Base-by-base conservation (phyloP, 2,113 vertebrate species). In the Podocnemis expansa region DNA sequence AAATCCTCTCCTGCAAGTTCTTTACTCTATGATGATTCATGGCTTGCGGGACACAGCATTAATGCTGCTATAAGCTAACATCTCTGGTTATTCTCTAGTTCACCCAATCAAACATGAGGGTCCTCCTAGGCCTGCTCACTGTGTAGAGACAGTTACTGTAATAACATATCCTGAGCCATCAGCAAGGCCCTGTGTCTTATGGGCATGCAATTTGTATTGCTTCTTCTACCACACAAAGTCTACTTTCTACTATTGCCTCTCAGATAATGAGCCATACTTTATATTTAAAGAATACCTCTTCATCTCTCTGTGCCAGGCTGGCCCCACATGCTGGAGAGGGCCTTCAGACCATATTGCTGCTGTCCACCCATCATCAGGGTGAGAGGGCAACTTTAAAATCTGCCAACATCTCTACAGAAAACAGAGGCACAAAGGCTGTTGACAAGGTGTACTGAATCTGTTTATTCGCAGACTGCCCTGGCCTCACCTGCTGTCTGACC, bases 361-460 rank as follows among this genome's bases (percentile, higher is more conserved):
- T 88, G 58, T 84, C 41, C 86, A 24, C 14, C 19, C 12, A 85
- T 78, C 5, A 14, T 91, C 51, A 60, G 7, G 41, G 54, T 82
- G 91, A 88, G 10, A 83, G 13, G 31, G 45, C 90, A 76, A 78
- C 41, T 91, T 95, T 78, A 58, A 91, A 84, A 91, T 63, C 70
- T 83, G 51, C 43, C 31, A 80, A 24, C 0, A 0, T 41, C 82
- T 83, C 29, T 16, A 3, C 5, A 67, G 19, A 27, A 25, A 87
- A n/a, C 85, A 58, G 31, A 56, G 56, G 25, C 17, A n/a, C 85
- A 87, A 54, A 41, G 31, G 54, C 38, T 52, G 73, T 58, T 60
- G 78, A 47, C 91, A 19, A 58, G 12, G 3, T 87, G 25, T 89
- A 79, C 60, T 94, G 47, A 21, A 6, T 1, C 0, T 75, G 2